Percentiles rank a stretch among this genome's conserved stretches.
phyloP scores from a whole-genome alignment of 1,140 invertebrate species.

The Drosophila sturtevanti region DNA sequence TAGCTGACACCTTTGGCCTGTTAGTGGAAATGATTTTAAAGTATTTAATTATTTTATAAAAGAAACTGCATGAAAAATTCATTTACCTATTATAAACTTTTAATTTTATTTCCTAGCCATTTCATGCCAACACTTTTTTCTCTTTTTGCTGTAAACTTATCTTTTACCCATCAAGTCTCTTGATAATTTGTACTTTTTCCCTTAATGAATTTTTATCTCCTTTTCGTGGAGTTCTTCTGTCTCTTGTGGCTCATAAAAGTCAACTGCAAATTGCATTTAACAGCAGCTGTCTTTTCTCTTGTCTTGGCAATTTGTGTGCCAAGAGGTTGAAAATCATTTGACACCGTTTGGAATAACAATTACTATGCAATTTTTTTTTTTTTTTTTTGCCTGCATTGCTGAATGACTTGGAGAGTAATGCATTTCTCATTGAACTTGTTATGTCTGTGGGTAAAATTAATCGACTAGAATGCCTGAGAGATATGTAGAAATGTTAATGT shows the following conservation, averaged over 20 bases:
- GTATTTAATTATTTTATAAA: no score
- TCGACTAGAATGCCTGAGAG: conserved; percentile 32
- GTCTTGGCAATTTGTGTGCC: conserved; percentile 39
- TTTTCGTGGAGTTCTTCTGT: conserved; percentile 29
- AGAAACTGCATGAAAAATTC: background rate
- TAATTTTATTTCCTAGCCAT: conserved; percentile 19
- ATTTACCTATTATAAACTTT: background rate
- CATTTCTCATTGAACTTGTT: conserved; percentile 63
- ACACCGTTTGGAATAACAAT: conserved; percentile 67
- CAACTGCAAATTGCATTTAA: conserved; percentile 50
- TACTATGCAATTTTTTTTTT: conserved; percentile 53
- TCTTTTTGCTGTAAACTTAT: conserved; percentile 39
- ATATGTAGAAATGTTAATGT: background rate
- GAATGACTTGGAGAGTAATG: conserved; percentile 19
- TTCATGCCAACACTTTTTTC: conserved; percentile 34
- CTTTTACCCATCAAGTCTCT: conserved; percentile 25
- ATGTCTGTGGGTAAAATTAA: conserved; percentile 44
- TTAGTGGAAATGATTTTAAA: background rate
- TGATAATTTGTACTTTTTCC: conserved; percentile 23
- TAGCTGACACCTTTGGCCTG: no score
- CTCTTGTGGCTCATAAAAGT: conserved; percentile 49
- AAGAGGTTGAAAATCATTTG: conserved; percentile 74
- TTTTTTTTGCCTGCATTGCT: background rate
- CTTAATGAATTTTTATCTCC: conserved; percentile 27
- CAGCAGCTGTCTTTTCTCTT: conserved; percentile 14